Percentiles rank a stretch among this genome's conserved stretches.
Evolutionary conservation across 1,140 invertebrate species (phyloP).

Genomic region (Drosophila kepulauana): DNA sequence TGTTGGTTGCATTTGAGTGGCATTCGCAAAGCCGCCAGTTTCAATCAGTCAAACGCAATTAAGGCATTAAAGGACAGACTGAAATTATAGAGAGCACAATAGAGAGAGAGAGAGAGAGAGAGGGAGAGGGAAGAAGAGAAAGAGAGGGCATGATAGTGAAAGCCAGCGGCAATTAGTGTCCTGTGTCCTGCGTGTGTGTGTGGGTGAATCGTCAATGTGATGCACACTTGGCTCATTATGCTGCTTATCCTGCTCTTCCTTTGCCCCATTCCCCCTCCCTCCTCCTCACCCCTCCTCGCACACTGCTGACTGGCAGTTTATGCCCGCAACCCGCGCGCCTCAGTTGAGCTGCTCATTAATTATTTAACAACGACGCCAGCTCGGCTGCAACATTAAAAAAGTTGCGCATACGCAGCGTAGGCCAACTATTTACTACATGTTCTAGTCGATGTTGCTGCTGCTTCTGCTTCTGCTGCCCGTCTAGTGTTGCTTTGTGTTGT

Average conservation of each 20-base stretch:
- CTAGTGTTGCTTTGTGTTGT: slow-evolving; percentile 30
- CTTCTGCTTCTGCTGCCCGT: neutral
- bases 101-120: neutral
- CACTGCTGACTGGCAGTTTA: slow-evolving; percentile 15
- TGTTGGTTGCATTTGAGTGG: slow-evolving; percentile 14
- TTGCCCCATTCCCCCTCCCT: neutral
- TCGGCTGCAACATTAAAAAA: slow-evolving; percentile 65
- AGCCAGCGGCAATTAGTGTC: slow-evolving; percentile 63
- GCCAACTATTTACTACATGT: slow-evolving; percentile 44
- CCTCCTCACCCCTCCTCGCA: neutral
- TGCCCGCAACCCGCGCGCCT: neutral
- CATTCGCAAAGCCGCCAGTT: slow-evolving; percentile 60
- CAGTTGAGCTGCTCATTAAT: slow-evolving; percentile 73
- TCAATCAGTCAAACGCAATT: slow-evolving; percentile 78
- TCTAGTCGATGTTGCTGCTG: neutral
- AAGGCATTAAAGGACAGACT: slow-evolving; percentile 63
- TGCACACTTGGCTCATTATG: slow-evolving; percentile 66
- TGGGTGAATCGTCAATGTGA: slow-evolving; percentile 18
- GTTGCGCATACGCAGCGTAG: slow-evolving; percentile 73
- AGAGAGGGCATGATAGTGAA: slow-evolving; percentile 10
- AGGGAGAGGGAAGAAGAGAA: neutral
- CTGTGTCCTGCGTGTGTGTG: slow-evolving; percentile 30
- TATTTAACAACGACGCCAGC: slow-evolving; percentile 72
- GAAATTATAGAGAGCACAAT: neutral
- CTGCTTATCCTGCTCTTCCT: slow-evolving; percentile 48